Base-by-base conservation (phyloP, 2,113 vertebrate species). In the Hemiscyllium ocellatum region DNA sequence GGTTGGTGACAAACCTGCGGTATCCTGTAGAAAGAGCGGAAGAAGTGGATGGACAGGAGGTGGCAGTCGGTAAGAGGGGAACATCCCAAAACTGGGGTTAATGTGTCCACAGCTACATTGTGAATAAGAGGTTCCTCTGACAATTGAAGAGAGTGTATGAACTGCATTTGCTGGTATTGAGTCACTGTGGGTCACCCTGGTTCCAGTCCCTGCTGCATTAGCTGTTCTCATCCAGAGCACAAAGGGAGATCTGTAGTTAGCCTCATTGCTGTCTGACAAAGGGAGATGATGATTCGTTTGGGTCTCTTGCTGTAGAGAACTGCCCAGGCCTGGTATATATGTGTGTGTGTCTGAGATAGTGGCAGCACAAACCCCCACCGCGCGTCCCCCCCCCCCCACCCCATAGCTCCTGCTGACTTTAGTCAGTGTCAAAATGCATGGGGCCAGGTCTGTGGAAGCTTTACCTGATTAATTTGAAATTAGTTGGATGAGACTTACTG, bases 1-100 rank as follows among this genome's bases (percentile, higher is more conserved):
- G 99, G 0, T 97, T 99, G 96, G 97, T 99, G 69, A 99, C 99
- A 96, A 98, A 99, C 80, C 98, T 99, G 96, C 99, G 98, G 97
- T 98, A 98, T 78, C 97, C 98, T 0, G 98, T 99, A 96, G 98
- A 97, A 0, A 97, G 98, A 95, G 99, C 99, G 96, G 99, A 99
- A 96, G 99, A 98, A 61, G 97, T 98, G 24, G 70, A 97, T 0
- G 96, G 96, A 0, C 98, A 99, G 17, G 97, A 98, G 0, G 99
- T 99, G 94, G 99, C 99, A 70, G 95, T 97, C 96, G 99, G 99
- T 99, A 97, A 94, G 68, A 95, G 47, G 29, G 72, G 26, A 33
- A 4, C 10, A 15, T 29, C 17, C n/a, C n/a, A 13, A 95, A 52
- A 33, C 24, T 72, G 94, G 22, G 26, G 12, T 29, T 95, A 94